Conservation (phyloP, 2,888 invertebrate species). For the Endotricha flammealis region DNA sequence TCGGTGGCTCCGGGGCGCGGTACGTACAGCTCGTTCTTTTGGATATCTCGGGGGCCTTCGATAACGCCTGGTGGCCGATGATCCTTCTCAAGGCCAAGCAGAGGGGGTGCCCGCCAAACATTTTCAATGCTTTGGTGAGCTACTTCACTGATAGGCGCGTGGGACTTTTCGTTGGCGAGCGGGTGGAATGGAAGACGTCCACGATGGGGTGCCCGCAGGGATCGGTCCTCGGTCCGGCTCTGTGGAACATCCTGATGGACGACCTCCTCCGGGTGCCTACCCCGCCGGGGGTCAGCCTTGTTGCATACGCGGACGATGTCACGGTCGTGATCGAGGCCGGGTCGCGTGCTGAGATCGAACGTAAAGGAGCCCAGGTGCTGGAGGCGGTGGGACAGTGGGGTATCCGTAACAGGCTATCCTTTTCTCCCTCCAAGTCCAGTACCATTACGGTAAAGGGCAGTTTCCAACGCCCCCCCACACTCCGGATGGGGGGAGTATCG, state of each 20-base stretch:
- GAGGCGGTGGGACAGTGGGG: constrained; percentile 1
- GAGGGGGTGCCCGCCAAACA: constrained; percentile 19
- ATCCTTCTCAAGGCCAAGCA: constrained; percentile 26
- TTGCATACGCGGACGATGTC: constrained; percentile 1
- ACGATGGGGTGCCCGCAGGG: constrained; percentile 16
- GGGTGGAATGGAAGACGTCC: neutral
- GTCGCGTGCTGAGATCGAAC: neutral
- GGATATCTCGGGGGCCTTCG: constrained; percentile 32
- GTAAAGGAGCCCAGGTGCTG: neutral
- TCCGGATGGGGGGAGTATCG: neutral
- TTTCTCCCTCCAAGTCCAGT: constrained; percentile 9
- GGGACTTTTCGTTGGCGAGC: neutral
- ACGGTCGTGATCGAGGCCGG: neutral
- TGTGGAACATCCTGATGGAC: constrained; percentile 12
- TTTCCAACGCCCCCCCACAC: neutral
- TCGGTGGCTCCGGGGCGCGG: no score
- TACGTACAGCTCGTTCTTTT: no score
- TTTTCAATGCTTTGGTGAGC: constrained; percentile 2
- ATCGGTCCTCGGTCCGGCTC: constrained; percentile 12
- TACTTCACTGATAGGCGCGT: constrained; percentile 1
- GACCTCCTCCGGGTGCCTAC: neutral
- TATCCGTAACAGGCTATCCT: constrained; percentile 1
- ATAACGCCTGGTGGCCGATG: constrained; percentile 39
- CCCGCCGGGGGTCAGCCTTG: neutral
- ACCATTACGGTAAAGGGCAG: constrained; percentile 7